phyloP scores from a whole-genome alignment of 2,888 invertebrate species.

The Brachyptera putata region DNA sequence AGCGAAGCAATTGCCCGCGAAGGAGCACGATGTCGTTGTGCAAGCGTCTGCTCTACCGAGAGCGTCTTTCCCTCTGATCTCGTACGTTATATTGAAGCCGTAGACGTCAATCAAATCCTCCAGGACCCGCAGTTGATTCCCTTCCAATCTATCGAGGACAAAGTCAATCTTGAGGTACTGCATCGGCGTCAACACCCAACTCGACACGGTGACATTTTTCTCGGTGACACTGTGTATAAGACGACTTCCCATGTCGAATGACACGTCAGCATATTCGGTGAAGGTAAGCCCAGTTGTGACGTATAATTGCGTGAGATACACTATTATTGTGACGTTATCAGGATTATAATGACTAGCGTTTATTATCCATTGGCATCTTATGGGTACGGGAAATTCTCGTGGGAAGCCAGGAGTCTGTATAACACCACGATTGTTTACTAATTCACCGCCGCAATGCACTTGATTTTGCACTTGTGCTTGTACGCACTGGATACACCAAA shows the following conservation, averaged over 20 bases:
- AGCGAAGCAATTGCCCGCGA: conserved; percentile 80
- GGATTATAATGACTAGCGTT: conserved; percentile 54
- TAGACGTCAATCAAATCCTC: conserved; percentile 78
- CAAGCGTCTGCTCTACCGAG: conserved; percentile 59
- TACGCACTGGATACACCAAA: not conserved
- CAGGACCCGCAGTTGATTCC: conserved; percentile 77
- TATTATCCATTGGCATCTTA: conserved; percentile 83
- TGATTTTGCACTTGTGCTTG: not conserved
- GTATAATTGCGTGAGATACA: conserved; percentile 86
- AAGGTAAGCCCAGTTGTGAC: conserved; percentile 72
- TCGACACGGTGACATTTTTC: conserved; percentile 60
- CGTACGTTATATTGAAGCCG: conserved; percentile 91
- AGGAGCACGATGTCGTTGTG: conserved; percentile 75
- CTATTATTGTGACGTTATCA: conserved; percentile 62
- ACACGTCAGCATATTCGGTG: conserved; percentile 72
- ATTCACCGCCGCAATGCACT: conserved; percentile 59
- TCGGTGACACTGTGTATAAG: conserved; percentile 59
- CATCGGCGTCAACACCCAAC: conserved; percentile 58
- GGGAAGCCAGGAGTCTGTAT: conserved; percentile 85
- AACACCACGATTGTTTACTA: conserved; percentile 62
- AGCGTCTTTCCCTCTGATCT: conserved; percentile 56
- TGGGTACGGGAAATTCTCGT: conserved; percentile 71
- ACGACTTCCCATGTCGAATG: conserved; percentile 59
- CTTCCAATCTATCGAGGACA: conserved; percentile 65
- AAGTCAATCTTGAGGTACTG: conserved; percentile 78